phyloP scores from a whole-genome alignment of 2,797 vertebrate species.

The Semotilus atromaculatus region DNA sequence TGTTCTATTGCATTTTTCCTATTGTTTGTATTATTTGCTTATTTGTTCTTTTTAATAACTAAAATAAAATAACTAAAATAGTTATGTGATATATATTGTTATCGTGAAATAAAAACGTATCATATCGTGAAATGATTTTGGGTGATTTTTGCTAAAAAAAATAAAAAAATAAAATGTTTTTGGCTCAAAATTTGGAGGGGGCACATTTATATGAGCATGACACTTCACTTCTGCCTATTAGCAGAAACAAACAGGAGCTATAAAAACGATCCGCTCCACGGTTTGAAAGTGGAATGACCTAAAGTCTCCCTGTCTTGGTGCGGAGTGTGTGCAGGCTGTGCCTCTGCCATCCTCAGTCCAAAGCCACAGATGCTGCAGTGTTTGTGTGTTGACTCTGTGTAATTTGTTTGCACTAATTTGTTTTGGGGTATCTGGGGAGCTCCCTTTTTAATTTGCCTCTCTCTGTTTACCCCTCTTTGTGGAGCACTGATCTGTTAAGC shows the following conservation, averaged over 20 bases:
- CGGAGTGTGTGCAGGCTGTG: slow-evolving; percentile 6
- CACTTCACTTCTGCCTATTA: background rate
- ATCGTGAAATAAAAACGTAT: accelerated
- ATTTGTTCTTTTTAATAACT: background rate
- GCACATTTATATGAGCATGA: background rate
- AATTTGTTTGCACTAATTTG: slow-evolving; percentile 99
- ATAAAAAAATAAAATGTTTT: slow-evolving; percentile 14
- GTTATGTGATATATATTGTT: background rate
- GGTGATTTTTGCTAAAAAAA: background rate
- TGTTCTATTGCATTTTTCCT: background rate
- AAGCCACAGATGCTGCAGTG: slow-evolving; percentile 85
- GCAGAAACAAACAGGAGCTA: slow-evolving; percentile 13
- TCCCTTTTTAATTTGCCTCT: slow-evolving; percentile 98
- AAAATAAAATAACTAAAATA: background rate
- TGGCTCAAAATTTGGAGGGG: background rate
- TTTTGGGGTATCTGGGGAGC: slow-evolving; percentile 97
- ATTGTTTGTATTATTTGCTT: background rate
- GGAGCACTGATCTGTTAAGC: slow-evolving; percentile 88
- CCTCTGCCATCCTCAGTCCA: slow-evolving; percentile 71
- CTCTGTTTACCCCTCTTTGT: slow-evolving; percentile 99
- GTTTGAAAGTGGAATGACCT: slow-evolving; percentile 21
- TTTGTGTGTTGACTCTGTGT: slow-evolving; percentile 95
- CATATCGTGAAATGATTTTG: background rate
- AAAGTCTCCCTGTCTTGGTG: slow-evolving; percentile 26
- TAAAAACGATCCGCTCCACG: slow-evolving; percentile 4